Evolutionary conservation across 1,140 invertebrate species (phyloP).

Genomic region (Drosophila repletoides): DNA sequence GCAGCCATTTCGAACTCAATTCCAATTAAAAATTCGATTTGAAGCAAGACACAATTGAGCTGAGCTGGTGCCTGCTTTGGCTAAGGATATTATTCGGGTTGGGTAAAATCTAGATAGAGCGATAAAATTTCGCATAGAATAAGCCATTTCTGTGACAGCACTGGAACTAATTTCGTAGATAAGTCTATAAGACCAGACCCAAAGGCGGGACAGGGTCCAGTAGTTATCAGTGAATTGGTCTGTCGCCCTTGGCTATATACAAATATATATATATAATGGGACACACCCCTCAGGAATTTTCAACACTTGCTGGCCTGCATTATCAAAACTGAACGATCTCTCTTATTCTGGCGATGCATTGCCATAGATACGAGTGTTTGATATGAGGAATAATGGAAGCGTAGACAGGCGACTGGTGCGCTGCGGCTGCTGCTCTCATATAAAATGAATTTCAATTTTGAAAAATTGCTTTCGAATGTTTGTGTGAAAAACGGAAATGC

Average conservation of each 20-base stretch:
- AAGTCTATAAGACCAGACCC: constrained; percentile 6
- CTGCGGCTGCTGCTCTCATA: constrained; percentile 19
- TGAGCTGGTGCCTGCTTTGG: background rate
- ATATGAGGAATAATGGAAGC: constrained; percentile 62
- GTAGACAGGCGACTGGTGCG: constrained; percentile 44
- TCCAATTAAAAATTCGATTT: background rate
- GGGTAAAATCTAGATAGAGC: constrained; percentile 9
- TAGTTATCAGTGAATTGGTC: too few relatives aligned
- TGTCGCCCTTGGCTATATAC: constrained; percentile 23
- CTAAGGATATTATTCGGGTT: background rate
- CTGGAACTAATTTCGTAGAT: constrained; percentile 59
- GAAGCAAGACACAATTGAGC: background rate
- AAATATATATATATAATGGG: too few relatives aligned
- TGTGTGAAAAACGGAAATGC: constrained; percentile 79
- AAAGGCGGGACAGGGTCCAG: background rate
- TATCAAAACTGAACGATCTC: constrained; percentile 58
- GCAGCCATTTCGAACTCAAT: too few relatives aligned
- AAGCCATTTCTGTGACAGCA: constrained; percentile 10
- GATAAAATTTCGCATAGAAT: background rate
- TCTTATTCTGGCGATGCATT: constrained; percentile 63
- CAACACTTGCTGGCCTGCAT: constrained; percentile 62
- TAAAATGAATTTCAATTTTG: constrained; percentile 78
- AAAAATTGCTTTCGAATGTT: constrained; percentile 72
- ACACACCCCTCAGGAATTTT: constrained; percentile 56
- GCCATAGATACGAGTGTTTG: constrained; percentile 54